Conservation (phyloP, 2,113 vertebrate species). For the Mastomys natalensis region DNA sequence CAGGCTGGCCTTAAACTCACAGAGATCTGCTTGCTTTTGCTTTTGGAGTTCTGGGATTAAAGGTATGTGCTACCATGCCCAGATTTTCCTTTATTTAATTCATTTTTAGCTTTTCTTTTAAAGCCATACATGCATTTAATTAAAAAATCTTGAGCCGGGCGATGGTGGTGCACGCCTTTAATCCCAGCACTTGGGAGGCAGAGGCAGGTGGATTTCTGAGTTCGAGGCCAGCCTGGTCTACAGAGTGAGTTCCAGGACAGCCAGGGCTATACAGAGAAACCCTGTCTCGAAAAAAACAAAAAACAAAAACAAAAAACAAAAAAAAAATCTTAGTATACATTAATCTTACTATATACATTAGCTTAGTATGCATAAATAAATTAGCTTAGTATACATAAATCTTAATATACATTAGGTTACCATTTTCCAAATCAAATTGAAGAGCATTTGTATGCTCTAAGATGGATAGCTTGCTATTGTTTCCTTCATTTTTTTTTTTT, state of each 20-base stretch:
- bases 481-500: not conserved
- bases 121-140: not conserved
- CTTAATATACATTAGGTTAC: not conserved
- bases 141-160: constrained; percentile 3
- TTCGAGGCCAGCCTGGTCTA: too few relatives aligned
- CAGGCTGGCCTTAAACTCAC: not conserved
- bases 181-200: too few relatives aligned
- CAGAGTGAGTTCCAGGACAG: too few relatives aligned
- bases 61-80: not conserved
- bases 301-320: too few relatives aligned
- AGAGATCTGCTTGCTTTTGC: not conserved
- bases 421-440: not conserved
- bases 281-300: too few relatives aligned
- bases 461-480: not conserved
- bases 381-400: not conserved
- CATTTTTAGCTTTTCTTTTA: not conserved
- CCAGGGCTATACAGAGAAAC: too few relatives aligned
- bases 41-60: not conserved
- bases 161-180: too few relatives aligned
- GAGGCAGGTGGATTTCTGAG: too few relatives aligned
- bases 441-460: not conserved
- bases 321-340: not conserved
- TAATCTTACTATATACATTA: not conserved
- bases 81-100: not conserved
- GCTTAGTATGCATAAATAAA: too few relatives aligned